Conservation (phyloP, 2,113 vertebrate species). For the Cyanistes caeruleus region DNA sequence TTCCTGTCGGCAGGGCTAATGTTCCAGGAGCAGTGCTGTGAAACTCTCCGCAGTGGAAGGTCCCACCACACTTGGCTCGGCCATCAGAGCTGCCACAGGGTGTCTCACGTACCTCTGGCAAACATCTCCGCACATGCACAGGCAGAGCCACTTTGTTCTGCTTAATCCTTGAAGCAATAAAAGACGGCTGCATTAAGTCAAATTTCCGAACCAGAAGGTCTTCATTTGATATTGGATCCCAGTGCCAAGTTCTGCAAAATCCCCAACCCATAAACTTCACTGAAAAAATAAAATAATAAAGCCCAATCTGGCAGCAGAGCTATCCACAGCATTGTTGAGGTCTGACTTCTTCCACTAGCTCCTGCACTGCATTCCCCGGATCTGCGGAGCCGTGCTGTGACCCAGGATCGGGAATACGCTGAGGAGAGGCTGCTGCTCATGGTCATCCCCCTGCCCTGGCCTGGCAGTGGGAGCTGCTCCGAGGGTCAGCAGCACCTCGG, state of each 20-base stretch:
- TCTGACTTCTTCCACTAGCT: conserved; percentile 39
- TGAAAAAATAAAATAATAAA: conserved; percentile 41
- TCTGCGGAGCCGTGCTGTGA: not conserved
- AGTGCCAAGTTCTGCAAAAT: conserved; percentile 62
- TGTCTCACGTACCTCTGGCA: not conserved
- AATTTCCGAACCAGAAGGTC: conserved; percentile 68
- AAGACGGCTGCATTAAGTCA: conserved; percentile 44
- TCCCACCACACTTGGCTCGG: accelerated
- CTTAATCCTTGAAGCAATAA: conserved; percentile 48
- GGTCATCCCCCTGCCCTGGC: not conserved
- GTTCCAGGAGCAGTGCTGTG: not conserved
- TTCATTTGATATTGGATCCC: conserved; percentile 36
- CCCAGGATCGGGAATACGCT: accelerated
- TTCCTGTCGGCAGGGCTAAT: not conserved
- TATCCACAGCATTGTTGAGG: conserved; percentile 42
- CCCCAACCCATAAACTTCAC: conserved; percentile 35
- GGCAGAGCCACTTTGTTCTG: conserved; percentile 54
- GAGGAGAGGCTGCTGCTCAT: not conserved
- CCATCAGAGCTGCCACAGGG: not conserved
- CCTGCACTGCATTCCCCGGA: not conserved
- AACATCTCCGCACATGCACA: not conserved
- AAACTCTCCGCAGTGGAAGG: not conserved
- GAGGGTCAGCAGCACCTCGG: not conserved
- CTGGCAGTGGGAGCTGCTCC: accelerated
- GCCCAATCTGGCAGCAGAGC: conserved; percentile 25